A percentile compares a stretch with the other conserved stretches of the same genome.
Conservation (phyloP, 64 coral and sea anemone species). For the Actinia tenebrosa region DNA sequence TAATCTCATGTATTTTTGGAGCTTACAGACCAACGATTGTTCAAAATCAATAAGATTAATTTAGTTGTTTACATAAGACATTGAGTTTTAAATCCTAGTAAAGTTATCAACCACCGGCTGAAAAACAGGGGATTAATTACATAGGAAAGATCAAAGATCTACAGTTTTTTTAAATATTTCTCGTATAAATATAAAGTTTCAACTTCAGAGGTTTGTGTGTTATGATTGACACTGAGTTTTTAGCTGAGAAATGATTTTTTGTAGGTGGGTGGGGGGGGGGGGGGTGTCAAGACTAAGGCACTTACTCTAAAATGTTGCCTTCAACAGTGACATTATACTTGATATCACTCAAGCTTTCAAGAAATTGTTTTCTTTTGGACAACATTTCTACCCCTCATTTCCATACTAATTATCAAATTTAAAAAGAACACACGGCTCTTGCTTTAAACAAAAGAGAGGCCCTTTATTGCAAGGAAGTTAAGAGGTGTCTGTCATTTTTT, state of each 20-base stretch:
- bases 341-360: not conserved
- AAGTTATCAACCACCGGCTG: not conserved
- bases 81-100: not conserved
- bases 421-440: not conserved
- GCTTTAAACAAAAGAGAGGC: not conserved
- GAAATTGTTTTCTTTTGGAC: not conserved
- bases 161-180: not conserved
- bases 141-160: not conserved
- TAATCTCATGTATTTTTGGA: not conserved
- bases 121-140: not conserved
- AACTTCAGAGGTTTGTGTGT: too few relatives aligned
- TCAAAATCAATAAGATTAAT: constrained; percentile 21
- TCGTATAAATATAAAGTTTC: too few relatives aligned
- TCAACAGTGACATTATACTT: not conserved
- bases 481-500: not conserved
- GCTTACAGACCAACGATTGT: not conserved
- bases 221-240: too few relatives aligned
- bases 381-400: not conserved
- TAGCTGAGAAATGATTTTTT: not conserved
- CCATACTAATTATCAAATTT: constrained; percentile 6
- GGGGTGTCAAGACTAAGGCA: not conserved
- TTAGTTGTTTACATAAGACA: constrained; percentile 4
- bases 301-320: not conserved
- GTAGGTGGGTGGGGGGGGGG: not conserved
- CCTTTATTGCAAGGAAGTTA: not conserved